phyloP scores from a whole-genome alignment of 2,888 invertebrate genomes.

The Endomychus coccineus region DNA sequence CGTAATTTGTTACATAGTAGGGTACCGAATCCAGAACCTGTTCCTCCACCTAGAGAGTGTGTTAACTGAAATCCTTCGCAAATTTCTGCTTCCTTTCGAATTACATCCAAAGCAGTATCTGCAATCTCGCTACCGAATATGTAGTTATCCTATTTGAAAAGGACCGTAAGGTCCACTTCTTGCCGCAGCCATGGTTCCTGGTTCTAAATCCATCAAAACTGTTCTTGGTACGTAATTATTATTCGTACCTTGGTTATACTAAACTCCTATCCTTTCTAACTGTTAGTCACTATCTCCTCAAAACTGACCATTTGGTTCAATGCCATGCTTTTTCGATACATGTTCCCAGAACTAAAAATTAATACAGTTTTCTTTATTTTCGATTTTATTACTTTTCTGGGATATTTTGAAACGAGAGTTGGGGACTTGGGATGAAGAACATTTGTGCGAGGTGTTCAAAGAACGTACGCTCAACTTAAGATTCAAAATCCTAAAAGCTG shows the following conservation, averaged over 20 bases:
- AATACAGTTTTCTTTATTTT: too few relatives aligned
- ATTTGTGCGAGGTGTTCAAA: too few relatives aligned
- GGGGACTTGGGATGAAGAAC: too few relatives aligned
- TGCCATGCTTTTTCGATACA: constrained; percentile 62
- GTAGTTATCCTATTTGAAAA: constrained; percentile 31
- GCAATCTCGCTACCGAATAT: constrained; percentile 40
- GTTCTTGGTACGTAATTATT: constrained; percentile 71
- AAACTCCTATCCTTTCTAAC: constrained; percentile 66
- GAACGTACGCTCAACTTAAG: too few relatives aligned
- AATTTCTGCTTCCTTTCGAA: constrained; percentile 11
- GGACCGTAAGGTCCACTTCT: constrained; percentile 47
- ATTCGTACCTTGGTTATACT: constrained; percentile 64
- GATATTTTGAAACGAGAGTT: too few relatives aligned
- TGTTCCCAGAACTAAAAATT: constrained; percentile 79
- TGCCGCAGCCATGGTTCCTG: constrained; percentile 73
- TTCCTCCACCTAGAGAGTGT: constrained; percentile 74
- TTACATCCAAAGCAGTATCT: constrained; percentile 9
- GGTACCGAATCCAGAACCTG: constrained; percentile 77
- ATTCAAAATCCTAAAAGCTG: too few relatives aligned
- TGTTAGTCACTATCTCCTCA: constrained; percentile 66
- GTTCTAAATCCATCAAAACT: constrained; percentile 67
- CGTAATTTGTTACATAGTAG: constrained; percentile 71
- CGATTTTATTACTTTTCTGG: too few relatives aligned
- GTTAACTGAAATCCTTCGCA: constrained; percentile 59
- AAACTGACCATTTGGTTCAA: constrained; percentile 63